Evolutionary conservation across 2,888 invertebrate species (phyloP).

Genomic region (Tricholauxania praeusta): DNA sequence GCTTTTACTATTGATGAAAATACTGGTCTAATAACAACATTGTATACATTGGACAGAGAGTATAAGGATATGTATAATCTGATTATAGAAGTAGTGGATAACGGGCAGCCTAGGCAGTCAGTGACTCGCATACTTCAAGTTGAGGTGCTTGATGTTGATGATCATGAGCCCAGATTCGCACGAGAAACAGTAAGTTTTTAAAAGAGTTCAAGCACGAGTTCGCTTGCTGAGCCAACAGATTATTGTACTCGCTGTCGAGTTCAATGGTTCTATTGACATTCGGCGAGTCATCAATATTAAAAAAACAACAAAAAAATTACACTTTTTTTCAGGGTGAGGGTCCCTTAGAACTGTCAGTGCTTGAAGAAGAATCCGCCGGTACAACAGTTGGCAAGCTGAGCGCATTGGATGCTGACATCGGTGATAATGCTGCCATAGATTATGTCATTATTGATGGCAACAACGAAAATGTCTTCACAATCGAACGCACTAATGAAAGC

Average conservation of each 20-base stretch:
- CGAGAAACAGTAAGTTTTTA: slow-evolving; percentile 73
- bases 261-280: no score
- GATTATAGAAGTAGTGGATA: slow-evolving; percentile 81
- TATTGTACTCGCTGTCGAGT: no score
- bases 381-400: slow-evolving; percentile 76
- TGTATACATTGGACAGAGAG: slow-evolving; percentile 79
- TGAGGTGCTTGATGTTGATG: slow-evolving; percentile 80
- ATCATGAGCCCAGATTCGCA: slow-evolving; percentile 80
- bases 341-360: slow-evolving; percentile 73
- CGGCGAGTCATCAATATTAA: no score
- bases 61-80: slow-evolving; percentile 79
- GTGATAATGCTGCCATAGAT: slow-evolving; percentile 80
- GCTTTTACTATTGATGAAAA: slow-evolving; percentile 75
- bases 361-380: slow-evolving; percentile 77
- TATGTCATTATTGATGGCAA: slow-evolving; percentile 82
- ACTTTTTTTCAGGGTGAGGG: slow-evolving; percentile 71
- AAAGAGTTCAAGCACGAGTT: no score
- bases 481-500: slow-evolving; percentile 76
- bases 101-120: slow-evolving; percentile 82
- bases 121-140: slow-evolving; percentile 79
- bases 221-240: no score
- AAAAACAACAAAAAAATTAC: neutral
- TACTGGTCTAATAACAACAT: slow-evolving; percentile 80
- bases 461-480: slow-evolving; percentile 73
- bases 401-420: slow-evolving; percentile 81